Base-by-base conservation (phyloP, 1,140 invertebrate genomes). In the Branchinecta lynchi region DNA sequence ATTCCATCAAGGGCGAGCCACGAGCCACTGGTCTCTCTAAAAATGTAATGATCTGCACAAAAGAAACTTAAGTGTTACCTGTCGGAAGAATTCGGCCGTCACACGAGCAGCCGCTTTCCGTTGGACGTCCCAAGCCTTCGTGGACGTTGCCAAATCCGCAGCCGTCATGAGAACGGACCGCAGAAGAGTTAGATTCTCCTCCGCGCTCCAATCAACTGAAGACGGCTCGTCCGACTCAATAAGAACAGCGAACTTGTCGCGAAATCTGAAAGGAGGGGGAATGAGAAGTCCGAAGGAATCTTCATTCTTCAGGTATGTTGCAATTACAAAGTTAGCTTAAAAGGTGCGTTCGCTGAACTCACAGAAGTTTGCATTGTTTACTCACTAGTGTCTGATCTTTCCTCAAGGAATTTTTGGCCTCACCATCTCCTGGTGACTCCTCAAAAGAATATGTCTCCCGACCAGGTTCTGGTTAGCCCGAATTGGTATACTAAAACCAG, bases 141-240 rank as follows among this genome's bases (percentile, higher is more conserved):
- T 76, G 21, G 73, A 74, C 10, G 75, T 74, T 15, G 74, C 76
- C 10, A 82, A 76, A 74, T 82, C 81, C 71, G 79, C 81, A 3
- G 80, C 81, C 51, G 81, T 82, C 81, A 82, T 82, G 74, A 82
- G 75, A 79, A 82, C 81, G 15, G 76, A 76, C 67, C 80, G 80
- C 12, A 75, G 70, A 6, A 75, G 71, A 69, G 73, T 74, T 44
- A 73, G 68, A 66, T 75, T 74, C n/a, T 69, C 73, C 43, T 76
- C 75, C 45, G 69, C 67, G n/a, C 73, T 71, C 75, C 75, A 76
- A 66, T 75, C 74, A 65, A 60, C 17, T 15, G 17, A 60, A 3
- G 51, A 60, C 12, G 74, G 75, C 17, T 71, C 72, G 8, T 67
- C 68, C 45, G 69, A 71, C 10, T 71, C 73, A 0, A 80, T 77